These are phyloP conservation scores for Caranx melampygus DNA, from an alignment of 2,113 vertebrate species.

Conservation along the genomic window DNA sequence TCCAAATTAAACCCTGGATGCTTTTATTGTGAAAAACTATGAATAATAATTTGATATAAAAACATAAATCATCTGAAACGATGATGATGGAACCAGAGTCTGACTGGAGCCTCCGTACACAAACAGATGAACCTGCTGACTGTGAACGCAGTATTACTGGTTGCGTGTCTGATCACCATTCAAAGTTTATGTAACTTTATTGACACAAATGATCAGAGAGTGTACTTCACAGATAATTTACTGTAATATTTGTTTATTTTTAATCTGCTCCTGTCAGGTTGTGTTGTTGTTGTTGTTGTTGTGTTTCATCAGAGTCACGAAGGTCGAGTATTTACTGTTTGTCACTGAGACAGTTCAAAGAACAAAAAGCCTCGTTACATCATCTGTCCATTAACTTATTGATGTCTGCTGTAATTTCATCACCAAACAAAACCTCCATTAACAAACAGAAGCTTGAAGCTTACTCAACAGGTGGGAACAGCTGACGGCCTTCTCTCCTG, in stretches of 20 bases:
- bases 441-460: neutral
- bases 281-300: no score
- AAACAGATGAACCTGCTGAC: neutral
- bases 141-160: neutral
- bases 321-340: no score
- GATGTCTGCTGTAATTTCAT: conserved; percentile 17
- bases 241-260: neutral
- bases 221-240: neutral
- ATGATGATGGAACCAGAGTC: no score
- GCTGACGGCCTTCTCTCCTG: neutral
- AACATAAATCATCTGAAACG: no score
- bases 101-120: no score
- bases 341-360: neutral
- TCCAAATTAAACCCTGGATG: no score
- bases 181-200: conserved; percentile 1
- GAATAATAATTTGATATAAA: no score
- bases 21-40: no score
- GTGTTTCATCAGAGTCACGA: no score
- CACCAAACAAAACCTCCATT: conserved; percentile 31
- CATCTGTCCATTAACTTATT: conserved; percentile 61
- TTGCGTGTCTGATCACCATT: no score
- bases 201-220: neutral
- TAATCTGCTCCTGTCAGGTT: neutral
- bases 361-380: conserved; percentile 24
- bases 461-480: conserved; percentile 45